A percentile compares a stretch with the other conserved stretches of the same genome.
Conservation (phyloP, 1,140 invertebrate genomes). For the Drosophila novamexicana region DNA sequence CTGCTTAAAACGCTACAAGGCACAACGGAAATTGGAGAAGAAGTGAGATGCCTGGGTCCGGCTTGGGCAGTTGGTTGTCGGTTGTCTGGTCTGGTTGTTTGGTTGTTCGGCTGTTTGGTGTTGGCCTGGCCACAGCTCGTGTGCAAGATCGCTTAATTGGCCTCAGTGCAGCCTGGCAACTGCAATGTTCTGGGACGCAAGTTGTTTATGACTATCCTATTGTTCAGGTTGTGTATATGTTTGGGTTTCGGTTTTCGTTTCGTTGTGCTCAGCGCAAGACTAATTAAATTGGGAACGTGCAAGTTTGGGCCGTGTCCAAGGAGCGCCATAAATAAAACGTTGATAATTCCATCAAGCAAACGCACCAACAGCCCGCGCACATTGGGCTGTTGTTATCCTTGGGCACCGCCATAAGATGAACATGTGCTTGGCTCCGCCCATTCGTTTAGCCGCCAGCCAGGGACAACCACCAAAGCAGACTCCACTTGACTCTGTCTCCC, state of each 20-base stretch:
- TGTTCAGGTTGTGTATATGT: constrained; percentile 23
- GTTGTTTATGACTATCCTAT: constrained; percentile 14
- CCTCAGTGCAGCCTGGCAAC: constrained; percentile 25
- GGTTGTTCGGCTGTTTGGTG: constrained; percentile 7
- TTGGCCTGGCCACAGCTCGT: constrained; percentile 24
- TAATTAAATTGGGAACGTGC: constrained; percentile 77
- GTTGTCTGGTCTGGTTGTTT: neutral
- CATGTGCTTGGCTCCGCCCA: constrained; percentile 41
- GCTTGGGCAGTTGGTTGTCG: constrained; percentile 9
- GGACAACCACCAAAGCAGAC: constrained; percentile 28
- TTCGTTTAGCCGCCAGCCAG: constrained; percentile 38
- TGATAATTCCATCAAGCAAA: constrained; percentile 55
- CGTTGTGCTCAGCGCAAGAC: constrained; percentile 63
- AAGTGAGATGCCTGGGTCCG: constrained; percentile 34
- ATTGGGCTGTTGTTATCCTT: constrained; percentile 33
- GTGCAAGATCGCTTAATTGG: constrained; percentile 78
- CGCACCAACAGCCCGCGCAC: neutral
- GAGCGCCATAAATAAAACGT: constrained; percentile 60
- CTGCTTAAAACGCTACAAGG: constrained; percentile 58
- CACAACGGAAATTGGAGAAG: constrained; percentile 82
- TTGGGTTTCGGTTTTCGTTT: constrained; percentile 40
- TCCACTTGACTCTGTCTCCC: constrained; percentile 28
- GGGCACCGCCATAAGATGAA: constrained; percentile 21
- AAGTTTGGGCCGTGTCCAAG: constrained; percentile 45
- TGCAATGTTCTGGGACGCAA: constrained; percentile 30